Percentiles rank a stretch among this genome's conserved stretches.
These are phyloP conservation scores for Oryzias curvinotus DNA, from an alignment of 2,113 vertebrate genomes.

Conservation along the genomic window DNA sequence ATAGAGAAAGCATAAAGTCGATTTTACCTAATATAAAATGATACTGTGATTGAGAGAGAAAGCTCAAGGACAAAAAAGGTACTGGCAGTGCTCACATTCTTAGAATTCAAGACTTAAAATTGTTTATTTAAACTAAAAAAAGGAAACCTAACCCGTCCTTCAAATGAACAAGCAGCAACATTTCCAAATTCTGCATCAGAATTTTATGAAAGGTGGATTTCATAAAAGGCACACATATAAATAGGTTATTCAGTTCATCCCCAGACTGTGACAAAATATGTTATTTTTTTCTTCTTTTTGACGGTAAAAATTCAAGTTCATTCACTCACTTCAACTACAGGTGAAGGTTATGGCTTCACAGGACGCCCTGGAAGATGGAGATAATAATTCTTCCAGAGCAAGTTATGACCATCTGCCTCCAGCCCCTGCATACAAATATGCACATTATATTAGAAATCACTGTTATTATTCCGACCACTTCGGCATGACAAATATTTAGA, in stretches of 20 bases:
- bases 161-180: neutral
- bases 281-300: neutral
- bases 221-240: conserved; percentile 9
- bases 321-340: conserved; percentile 8
- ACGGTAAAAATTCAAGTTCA: neutral
- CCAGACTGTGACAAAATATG: neutral
- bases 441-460: conserved; percentile 26
- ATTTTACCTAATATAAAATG: neutral
- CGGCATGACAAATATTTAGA: conserved; percentile 31
- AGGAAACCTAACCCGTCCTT: conserved; percentile 17
- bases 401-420: neutral
- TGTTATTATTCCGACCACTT: conserved; percentile 9
- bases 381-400: conserved; percentile 9
- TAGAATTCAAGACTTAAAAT: too few relatives aligned
- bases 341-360: neutral
- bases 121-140: neutral
- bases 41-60: conserved; percentile 1
- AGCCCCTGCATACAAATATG: conserved; percentile 11
- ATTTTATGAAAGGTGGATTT: conserved; percentile 1
- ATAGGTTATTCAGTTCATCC: neutral
- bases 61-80: too few relatives aligned
- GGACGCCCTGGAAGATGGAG: conserved; percentile 1
- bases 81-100: too few relatives aligned
- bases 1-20: neutral
- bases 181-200: neutral